Evolutionary conservation across 2,113 vertebrate species (phyloP), one percentile per base, ranked within the genome.

Genomic region (Aegithalos caudatus): DNA sequence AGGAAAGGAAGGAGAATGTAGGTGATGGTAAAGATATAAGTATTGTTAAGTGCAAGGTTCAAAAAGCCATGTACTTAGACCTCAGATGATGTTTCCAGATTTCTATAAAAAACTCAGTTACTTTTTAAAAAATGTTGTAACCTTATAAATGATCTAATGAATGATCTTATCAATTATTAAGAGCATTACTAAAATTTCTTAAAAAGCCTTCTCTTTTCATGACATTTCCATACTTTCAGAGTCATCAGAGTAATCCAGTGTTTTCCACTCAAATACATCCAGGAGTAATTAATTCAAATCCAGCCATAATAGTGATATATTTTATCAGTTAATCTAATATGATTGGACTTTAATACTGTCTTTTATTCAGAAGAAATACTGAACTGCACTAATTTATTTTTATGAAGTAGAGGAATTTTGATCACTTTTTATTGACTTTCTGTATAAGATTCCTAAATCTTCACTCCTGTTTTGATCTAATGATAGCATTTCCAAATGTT

Each of bases 261-360:
- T 11, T 82, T 88, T 74, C 27, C 21, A 29, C 28, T 88, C 38
- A 58, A 90, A 91, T 40, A 21, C 3, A 57, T n/a, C 10, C 16
- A 64, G 33, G 8, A 80, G 2, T 54, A 50, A 45, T 74, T n/a
- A 54, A 85, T 47, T 58, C 29, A 62, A 85, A 67, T 31, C 1
- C 27, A 62, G 2, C 7, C 65, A 22, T 47, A 88, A 58, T 17
- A 71, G 12, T 9, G 8, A 29, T 23, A 9, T 23, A 71, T 4
- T 78, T 84, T 51, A 69, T 48, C 21, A 38, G 3, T 65, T 51
- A 72, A 51, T 56, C 15, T 31, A 64, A 56, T n/a, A 84, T 5
- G 6, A 38, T 37, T 1, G n/a, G n/a, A n/a, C n/a, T n/a, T n/a
- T n/a, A 14, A 4, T 60, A n/a, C 44, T 54, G 17, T 10, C 1